Evolutionary conservation across 2,113 vertebrate species (phyloP).

Genomic region (Ahaetulla prasina): DNA sequence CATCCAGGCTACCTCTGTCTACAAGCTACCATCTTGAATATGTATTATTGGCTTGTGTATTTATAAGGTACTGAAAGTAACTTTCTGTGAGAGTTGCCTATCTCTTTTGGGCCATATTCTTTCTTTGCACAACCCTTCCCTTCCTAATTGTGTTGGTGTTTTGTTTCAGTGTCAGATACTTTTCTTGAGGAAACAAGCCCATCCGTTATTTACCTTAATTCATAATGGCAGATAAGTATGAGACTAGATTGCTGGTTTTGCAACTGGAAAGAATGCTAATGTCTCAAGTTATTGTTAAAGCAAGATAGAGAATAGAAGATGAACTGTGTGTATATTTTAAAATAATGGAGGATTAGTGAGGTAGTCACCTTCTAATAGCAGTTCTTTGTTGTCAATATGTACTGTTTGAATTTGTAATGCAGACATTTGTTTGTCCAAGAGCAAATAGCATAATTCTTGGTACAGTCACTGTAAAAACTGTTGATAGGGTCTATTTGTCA

Average conservation of each 20-base stretch:
- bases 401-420: neutral
- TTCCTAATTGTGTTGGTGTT: neutral
- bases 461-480: neutral
- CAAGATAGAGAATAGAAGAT: conserved; percentile 15
- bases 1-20: neutral
- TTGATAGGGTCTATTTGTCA: neutral
- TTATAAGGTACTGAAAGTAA: neutral
- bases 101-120: neutral
- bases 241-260: conserved; percentile 3
- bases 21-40: neutral
- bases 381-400: neutral
- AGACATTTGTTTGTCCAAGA: neutral
- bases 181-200: neutral
- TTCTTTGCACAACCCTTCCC: neutral
- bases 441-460: neutral
- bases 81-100: neutral
- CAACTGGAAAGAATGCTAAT: neutral
- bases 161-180: neutral
- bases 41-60: neutral
- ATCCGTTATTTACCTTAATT: neutral
- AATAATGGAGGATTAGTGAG: neutral
- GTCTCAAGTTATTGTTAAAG: neutral
- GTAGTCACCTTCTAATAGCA: neutral
- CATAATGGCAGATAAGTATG: neutral
- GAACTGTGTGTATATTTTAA: neutral